Base-by-base conservation (phyloP, 1,140 invertebrate genomes). In the Pachyrhynchus sulphureomaculatus region DNA sequence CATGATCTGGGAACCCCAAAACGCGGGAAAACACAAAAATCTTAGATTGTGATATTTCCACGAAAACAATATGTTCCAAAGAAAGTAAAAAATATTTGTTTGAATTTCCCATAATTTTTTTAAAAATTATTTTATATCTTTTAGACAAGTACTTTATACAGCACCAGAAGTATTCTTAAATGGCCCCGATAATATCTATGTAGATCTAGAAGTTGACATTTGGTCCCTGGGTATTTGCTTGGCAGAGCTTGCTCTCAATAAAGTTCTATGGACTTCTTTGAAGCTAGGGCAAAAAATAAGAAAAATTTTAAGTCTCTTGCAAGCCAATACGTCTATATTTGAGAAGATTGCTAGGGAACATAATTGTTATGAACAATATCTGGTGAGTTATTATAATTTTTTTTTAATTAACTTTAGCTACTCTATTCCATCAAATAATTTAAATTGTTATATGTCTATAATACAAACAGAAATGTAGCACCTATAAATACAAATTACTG, bases 201-300 rank as follows among this genome's bases (percentile, higher is more conserved):
- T 70, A 56, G 84, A 88, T 24, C 81, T 83, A 2, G 89, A 93
- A 78, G 86, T 86, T 36, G 95, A 98, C 80, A 83, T 93, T 5
- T 98, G 95, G 95, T 89, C 92, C 2, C 77, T 96, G 53, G 95
- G 92, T 39, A 88, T 98, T 20, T 87, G 98, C 36, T 72, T 96
- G 24, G 79, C 90, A 2, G 93, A 97, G 78, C 73, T 92, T 10
- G 77, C 88, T 65, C 76, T 92, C 44, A 79, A 83, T 21, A 78
- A 78, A 64, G 75, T 80, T 33, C 76, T 93, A 9, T 92, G 90
- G 88, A 73, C 80, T 21, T 84, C 83, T 57, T 76, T 90, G 5
- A 91, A 91, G 74, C 79, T 91, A 8, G 82, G 84, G 0, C 86
- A 88, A 61, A 84, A 85, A 68, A 77, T 91, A 9, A 78, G 88